Evolutionary conservation across 1,140 invertebrate genomes (phyloP).

Genomic region (Drosophila serrata): DNA sequence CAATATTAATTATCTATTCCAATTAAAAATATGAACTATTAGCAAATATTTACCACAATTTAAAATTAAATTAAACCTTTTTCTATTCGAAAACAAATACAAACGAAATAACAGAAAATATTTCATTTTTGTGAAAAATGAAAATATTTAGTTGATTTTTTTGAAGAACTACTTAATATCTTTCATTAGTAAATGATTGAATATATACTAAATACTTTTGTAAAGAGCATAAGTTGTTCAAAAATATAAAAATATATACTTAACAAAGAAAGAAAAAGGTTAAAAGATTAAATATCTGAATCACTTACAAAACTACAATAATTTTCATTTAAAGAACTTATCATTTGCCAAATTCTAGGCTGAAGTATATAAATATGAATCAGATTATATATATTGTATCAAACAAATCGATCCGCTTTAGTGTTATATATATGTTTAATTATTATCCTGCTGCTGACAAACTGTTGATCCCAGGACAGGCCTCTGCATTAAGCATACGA

Average conservation of each 20-base stretch:
- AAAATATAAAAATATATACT: neutral
- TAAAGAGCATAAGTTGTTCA: neutral
- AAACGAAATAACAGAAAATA: slow-evolving; percentile 2
- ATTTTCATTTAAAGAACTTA: neutral
- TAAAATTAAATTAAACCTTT: neutral
- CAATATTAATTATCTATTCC: neutral
- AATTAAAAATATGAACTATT: neutral
- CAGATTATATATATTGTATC: slow-evolving; percentile 1
- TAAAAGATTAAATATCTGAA: neutral
- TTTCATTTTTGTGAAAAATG: slow-evolving; percentile 35
- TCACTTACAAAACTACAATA: neutral
- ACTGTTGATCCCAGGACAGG: slow-evolving; percentile 33
- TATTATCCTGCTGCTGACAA: slow-evolving; percentile 27
- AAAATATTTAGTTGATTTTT: slow-evolving; percentile 7
- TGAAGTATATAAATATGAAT: neutral
- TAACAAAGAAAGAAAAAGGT: neutral
- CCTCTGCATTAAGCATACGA: slow-evolving; percentile 27
- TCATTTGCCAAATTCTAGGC: neutral
- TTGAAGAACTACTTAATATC: slow-evolving; percentile 1
- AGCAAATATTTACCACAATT: neutral
- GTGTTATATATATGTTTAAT: slow-evolving; percentile 12
- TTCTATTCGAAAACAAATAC: neutral
- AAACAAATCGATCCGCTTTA: slow-evolving; percentile 8
- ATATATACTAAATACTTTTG: neutral
- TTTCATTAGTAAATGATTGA: neutral